Conservation (phyloP, 2,113 vertebrate species). For the Gavialis gangeticus region DNA sequence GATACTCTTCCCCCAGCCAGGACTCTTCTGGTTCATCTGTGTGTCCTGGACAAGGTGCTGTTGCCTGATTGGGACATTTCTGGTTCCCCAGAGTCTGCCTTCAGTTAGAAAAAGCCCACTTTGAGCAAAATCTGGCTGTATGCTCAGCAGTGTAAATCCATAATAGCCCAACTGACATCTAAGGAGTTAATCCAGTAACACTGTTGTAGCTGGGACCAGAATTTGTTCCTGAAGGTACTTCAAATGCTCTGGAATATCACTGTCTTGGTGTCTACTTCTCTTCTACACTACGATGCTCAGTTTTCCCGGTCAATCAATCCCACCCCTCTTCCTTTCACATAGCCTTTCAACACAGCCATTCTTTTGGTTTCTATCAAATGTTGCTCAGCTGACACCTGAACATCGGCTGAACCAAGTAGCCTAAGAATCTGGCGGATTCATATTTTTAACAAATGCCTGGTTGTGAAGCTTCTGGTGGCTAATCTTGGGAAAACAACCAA, state of each 20-base stretch:
- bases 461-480: not conserved
- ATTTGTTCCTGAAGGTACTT: not conserved
- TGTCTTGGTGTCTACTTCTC: not conserved
- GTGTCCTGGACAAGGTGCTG: no score
- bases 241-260: not conserved
- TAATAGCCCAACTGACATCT: not conserved
- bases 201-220: not conserved
- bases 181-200: not conserved
- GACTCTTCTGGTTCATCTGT: not conserved
- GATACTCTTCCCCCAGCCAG: not conserved
- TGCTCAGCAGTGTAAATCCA: not conserved
- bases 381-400: not conserved
- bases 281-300: not conserved
- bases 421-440: not conserved
- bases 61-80: not conserved
- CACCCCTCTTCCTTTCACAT: rapidly evolving
- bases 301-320: not conserved
- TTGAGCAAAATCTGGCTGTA: not conserved
- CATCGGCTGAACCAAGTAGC: not conserved
- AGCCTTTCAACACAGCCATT: rapidly evolving
- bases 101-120: not conserved
- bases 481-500: constrained; percentile 54
- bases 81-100: not conserved
- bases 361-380: not conserved
- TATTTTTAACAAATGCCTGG: not conserved